phyloP scores from a whole-genome alignment of 2,113 vertebrate genomes.

The Lagopus muta region DNA sequence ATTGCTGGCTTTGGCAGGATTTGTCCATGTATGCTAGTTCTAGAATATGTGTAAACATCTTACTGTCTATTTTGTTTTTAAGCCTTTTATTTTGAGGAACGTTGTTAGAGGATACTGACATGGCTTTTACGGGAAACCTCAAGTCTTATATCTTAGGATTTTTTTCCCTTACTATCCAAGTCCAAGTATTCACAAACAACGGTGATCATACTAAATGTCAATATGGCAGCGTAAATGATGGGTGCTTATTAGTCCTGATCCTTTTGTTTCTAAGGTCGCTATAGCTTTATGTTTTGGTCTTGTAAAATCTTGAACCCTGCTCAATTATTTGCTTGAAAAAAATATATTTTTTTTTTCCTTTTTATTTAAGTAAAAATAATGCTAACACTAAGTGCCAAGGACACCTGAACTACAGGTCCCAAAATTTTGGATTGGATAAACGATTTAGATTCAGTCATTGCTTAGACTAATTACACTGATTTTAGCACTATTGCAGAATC shows the following conservation, averaged over 20 bases:
- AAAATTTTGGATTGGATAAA: background rate
- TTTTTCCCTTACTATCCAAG: background rate
- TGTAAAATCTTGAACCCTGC: background rate
- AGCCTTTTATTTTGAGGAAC: background rate
- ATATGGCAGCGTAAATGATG: background rate
- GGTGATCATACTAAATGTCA: background rate
- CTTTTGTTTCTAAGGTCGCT: background rate
- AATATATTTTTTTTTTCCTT: background rate
- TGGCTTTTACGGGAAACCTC: background rate
- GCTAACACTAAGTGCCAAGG: background rate
- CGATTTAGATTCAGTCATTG: background rate
- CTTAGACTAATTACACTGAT: background rate
- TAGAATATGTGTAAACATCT: background rate
- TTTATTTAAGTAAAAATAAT: background rate
- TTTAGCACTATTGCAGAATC: background rate
- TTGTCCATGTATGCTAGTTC: background rate
- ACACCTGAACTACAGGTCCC: background rate
- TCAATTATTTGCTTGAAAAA: background rate
- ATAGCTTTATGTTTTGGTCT: background rate
- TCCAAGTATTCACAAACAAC: background rate
- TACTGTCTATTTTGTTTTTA: background rate
- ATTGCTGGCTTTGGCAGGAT: background rate
- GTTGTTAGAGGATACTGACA: background rate
- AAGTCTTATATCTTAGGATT: background rate
- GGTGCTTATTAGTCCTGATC: background rate